Evolutionary conservation across 64 coral and sea anemone species (phyloP).

Genomic region (Stylophora pistillata): DNA sequence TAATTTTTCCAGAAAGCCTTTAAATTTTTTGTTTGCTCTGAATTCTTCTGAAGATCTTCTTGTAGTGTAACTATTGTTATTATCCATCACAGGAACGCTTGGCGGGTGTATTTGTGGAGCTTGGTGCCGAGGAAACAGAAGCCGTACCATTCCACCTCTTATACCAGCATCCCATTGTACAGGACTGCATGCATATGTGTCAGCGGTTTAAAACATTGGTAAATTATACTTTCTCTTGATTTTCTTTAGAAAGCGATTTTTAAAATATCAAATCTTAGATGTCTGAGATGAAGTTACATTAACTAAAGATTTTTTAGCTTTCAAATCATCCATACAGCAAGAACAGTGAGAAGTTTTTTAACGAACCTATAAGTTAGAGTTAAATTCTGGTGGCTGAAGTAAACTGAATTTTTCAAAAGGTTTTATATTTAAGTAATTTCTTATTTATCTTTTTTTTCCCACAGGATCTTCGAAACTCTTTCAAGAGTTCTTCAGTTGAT

Average conservation of each 20-base stretch:
- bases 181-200: slow-evolving; percentile 96
- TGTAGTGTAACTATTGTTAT: too few species aligned
- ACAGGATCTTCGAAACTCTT: slow-evolving; percentile 42
- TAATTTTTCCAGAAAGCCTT: too few species aligned
- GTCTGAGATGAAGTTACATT: too few species aligned
- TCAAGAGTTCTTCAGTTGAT: slow-evolving; percentile 18
- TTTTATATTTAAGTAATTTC: not conserved
- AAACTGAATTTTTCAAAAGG: not conserved
- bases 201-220: slow-evolving; percentile 82
- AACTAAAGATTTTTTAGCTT: too few species aligned
- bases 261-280: too few species aligned
- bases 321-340: too few species aligned
- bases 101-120: slow-evolving; percentile 80
- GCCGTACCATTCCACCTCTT: slow-evolving; percentile 85
- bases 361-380: too few species aligned
- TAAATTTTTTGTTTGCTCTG: not conserved
- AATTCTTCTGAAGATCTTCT: too few species aligned
- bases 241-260: too few species aligned
- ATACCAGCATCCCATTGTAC: slow-evolving; percentile 95
- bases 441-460: not conserved
- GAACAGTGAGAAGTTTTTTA: too few species aligned
- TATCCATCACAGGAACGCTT: slow-evolving; percentile 63
- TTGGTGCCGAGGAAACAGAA: slow-evolving; percentile 86
- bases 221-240: not conserved
- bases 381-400: too few species aligned